Evolutionary conservation across 2,888 invertebrate species (phyloP).

Genomic region (Eueremaeus valkanovi): DNA sequence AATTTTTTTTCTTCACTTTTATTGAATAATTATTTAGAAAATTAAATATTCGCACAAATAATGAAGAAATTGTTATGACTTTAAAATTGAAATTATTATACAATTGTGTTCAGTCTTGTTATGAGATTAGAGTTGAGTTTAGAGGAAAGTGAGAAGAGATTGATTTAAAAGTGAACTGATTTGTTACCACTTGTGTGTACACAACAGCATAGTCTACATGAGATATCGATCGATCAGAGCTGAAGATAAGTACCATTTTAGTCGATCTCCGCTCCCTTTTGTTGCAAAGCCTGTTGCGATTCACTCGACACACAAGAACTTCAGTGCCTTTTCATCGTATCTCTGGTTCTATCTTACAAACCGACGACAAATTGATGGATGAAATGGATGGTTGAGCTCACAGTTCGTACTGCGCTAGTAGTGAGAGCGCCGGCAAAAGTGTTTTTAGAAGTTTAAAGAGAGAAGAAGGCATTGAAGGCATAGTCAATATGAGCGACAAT

Average conservation of each 20-base stretch:
- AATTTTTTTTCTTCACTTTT: no score
- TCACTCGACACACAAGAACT: not conserved
- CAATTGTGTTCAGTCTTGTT: no score
- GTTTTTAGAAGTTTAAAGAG: not conserved
- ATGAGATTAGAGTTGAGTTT: not conserved
- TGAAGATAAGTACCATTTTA: not conserved
- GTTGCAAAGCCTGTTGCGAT: not conserved
- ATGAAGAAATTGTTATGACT: no score
- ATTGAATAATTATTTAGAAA: no score
- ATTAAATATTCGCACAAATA: no score
- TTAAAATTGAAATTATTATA: no score
- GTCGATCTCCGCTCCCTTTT: not conserved
- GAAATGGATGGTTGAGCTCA: not conserved
- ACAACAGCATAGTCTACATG: not conserved
- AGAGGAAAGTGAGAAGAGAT: not conserved
- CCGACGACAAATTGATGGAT: conserved; percentile 6
- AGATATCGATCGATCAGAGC: not conserved
- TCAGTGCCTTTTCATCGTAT: conserved; percentile 20
- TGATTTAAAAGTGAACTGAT: conserved; percentile 1
- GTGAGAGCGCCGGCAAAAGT: not conserved
- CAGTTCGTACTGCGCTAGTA: not conserved
- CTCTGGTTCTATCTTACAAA: conserved; percentile 12
- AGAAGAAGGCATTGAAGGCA: not conserved
- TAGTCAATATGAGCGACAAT: not conserved
- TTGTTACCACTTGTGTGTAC: not conserved